phyloP scores from a whole-genome alignment of 2,888 invertebrate genomes.

The Hecatera dysodea region DNA sequence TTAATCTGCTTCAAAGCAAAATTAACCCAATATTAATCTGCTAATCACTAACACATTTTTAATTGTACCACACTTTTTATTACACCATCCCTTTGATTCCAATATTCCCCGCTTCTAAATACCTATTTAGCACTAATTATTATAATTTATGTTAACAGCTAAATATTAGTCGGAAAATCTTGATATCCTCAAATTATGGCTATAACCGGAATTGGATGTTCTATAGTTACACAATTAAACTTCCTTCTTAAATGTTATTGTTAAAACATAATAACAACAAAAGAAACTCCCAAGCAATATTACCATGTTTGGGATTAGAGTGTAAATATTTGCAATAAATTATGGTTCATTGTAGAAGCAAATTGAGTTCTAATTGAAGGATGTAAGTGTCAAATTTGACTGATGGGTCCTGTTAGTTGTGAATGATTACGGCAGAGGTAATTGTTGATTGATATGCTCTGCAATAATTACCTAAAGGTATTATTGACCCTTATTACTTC shows the following conservation, averaged over 20 bases:
- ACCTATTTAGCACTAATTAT: neutral
- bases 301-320: neutral
- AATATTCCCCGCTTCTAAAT: neutral
- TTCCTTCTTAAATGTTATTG: slow-evolving; percentile 19
- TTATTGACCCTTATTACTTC: too few species aligned
- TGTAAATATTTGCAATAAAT: slow-evolving; percentile 1
- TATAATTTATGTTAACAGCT: slow-evolving; percentile 23
- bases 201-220: slow-evolving; percentile 5
- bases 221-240: slow-evolving; percentile 13
- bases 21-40: too few species aligned
- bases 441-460: neutral
- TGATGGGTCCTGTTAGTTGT: neutral
- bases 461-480: neutral
- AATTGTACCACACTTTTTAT: neutral
- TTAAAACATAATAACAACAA: neutral
- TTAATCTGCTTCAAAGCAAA: too few species aligned
- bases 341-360: neutral
- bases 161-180: neutral
- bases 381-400: neutral
- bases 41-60: neutral
- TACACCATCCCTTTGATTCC: slow-evolving; percentile 4
- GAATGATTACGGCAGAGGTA: neutral
- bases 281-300: slow-evolving; percentile 20
- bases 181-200: slow-evolving; percentile 27
- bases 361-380: slow-evolving; percentile 21